Evolutionary conservation across 1,140 invertebrate species (phyloP).

Genomic region (Choristoneura fumiferana): DNA sequence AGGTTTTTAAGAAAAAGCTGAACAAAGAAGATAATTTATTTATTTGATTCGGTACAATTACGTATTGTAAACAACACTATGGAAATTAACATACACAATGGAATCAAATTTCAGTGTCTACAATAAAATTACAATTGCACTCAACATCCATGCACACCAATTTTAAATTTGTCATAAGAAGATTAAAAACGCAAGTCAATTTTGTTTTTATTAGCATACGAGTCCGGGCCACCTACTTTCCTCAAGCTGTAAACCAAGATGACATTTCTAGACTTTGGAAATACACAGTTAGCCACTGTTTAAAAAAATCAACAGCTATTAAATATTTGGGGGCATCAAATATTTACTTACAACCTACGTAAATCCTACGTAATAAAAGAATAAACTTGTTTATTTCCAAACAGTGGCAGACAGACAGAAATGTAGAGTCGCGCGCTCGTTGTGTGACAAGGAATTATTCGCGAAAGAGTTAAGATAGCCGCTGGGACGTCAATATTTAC

Average conservation of each 20-base stretch:
- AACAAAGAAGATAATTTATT: too few species aligned
- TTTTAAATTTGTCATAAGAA: too few species aligned
- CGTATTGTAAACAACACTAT: too few species aligned
- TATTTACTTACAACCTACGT: slow-evolving; percentile 4
- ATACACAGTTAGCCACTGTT: not conserved
- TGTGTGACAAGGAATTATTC: not conserved
- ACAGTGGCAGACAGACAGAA: not conserved
- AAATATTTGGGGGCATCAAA: slow-evolving; percentile 7
- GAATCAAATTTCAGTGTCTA: too few species aligned
- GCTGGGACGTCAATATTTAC: slow-evolving; percentile 1
- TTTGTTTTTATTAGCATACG: not conserved
- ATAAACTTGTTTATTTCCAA: slow-evolving; percentile 1
- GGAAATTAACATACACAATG: too few species aligned
- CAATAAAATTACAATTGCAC: too few species aligned
- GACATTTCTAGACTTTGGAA: not conserved
- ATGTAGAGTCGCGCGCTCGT: not conserved
- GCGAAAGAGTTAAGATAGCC: not conserved
- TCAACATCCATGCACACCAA: too few species aligned
- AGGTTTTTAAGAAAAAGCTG: too few species aligned
- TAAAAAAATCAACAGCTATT: not conserved
- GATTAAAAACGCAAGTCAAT: not conserved
- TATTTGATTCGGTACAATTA: too few species aligned
- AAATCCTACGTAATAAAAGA: slow-evolving; percentile 8
- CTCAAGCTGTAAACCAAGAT: not conserved
- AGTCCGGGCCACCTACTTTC: not conserved